These are phyloP conservation scores for Nothoprocta perdicaria DNA, from an alignment of 2,113 vertebrate genomes.

Conservation along the genomic window DNA sequence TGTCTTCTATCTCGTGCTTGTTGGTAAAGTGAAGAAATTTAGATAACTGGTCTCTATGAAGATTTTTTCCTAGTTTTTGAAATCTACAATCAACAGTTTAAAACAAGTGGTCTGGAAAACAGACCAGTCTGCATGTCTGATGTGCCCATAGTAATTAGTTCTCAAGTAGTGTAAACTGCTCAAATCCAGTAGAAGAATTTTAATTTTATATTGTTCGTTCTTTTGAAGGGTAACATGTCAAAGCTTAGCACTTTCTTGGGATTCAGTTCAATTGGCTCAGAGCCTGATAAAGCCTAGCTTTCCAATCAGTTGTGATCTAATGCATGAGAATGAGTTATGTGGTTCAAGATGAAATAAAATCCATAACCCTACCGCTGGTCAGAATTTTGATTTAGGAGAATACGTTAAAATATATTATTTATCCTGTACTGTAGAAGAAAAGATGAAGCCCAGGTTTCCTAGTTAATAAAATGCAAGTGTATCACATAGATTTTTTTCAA, in stretches of 20 bases:
- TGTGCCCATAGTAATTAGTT: constrained; percentile 39
- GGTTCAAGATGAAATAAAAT: constrained; percentile 60
- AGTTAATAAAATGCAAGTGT: constrained; percentile 16
- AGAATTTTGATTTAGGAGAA: neutral
- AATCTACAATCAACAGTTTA: constrained; percentile 20
- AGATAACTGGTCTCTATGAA: constrained; percentile 5
- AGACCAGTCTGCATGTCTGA: constrained; percentile 32
- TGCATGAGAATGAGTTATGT: constrained; percentile 40
- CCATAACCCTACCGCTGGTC: constrained; percentile 11
- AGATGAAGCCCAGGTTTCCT: neutral
- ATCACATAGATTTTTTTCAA: neutral
- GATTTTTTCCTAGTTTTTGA: neutral
- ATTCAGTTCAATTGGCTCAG: constrained; percentile 34
- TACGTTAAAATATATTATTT: constrained; percentile 28
- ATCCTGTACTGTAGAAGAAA: neutral
- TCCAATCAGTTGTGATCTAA: constrained; percentile 44
- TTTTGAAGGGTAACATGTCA: constrained; percentile 55
- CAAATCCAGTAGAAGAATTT: constrained; percentile 50
- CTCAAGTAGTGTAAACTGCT: constrained; percentile 32
- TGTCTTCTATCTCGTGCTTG: neutral
- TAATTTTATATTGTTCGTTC: constrained; percentile 58
- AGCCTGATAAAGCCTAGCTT: constrained; percentile 33
- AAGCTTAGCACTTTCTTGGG: constrained; percentile 47
- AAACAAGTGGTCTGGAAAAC: constrained; percentile 49
- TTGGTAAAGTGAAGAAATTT: neutral